Evolutionary conservation across 2,888 invertebrate species (phyloP), one percentile per base, ranked within the genome.

Genomic region (Drosophila dives): DNA sequence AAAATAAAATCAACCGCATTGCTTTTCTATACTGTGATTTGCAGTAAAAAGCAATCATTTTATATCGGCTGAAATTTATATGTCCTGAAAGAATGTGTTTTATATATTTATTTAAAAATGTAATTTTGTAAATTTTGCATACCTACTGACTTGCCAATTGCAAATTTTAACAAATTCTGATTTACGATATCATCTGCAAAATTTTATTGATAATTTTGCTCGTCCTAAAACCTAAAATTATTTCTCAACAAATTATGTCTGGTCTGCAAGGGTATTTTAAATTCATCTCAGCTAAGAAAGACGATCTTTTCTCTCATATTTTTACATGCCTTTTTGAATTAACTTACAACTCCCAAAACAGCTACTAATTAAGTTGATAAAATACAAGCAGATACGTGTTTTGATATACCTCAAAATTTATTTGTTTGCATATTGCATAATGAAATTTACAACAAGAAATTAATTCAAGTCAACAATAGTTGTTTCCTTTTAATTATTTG

Each of bases 401-500:
- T 29, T 29, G 29, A 17, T 49, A 17, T 11, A 10, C 2, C 11
- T 29, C n/a, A n/a, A 49, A 29, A 11, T 49, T 49, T 49, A 49
- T 17, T n/a, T n/a, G 6, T 11, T 29, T 32, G n/a, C 50, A 50
- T n/a, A 11, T 50, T 32, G 29, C 50, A 50, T 32, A 50, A n/a
- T 32, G 1, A 32, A 32, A 29, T 29, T 26, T 10, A 17, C 29
- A 33, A 32, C 23, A 56, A 45, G 34, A 66, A 61, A 26, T 10
- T 10, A 48, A 60, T 69, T 64, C 23, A 26, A 34, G 23, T 58
- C 38, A 49, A 64, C 33, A 58, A 26, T 51, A 20, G 8, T 8
- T 26, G 40, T 11, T 23, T 29, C 5, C 10, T 63, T 23, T 12
- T 42, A 45, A 38, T 77, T 67, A 86, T 71, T 89, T 83, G 59